phyloP scores from a whole-genome alignment of 2,888 invertebrate species.

The Agelastica alni region DNA sequence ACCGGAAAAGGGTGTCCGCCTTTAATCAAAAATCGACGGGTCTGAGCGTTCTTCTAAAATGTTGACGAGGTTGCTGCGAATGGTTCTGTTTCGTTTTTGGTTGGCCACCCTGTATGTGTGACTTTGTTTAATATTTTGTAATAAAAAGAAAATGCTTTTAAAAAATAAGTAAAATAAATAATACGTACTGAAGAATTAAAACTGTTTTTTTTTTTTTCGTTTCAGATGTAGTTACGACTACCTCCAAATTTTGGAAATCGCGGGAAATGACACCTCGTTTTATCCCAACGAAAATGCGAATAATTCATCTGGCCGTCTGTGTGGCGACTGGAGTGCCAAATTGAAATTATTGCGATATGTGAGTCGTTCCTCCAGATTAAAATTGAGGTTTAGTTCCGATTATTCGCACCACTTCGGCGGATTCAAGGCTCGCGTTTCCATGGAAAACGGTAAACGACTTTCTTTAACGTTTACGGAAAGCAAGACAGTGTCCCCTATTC shows the following conservation, averaged over 20 bases:
- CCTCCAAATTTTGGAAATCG: slow-evolving; percentile 66
- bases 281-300: slow-evolving; percentile 29
- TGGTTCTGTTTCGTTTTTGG: no score
- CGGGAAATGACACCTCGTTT: slow-evolving; percentile 47
- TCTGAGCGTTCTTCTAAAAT: no score
- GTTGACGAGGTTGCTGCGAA: no score
- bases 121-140: no score
- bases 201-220: neutral
- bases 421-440: slow-evolving; percentile 71
- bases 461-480: slow-evolving; percentile 5
- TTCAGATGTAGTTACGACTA: slow-evolving; percentile 80
- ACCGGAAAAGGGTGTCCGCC: no score
- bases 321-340: slow-evolving; percentile 81
- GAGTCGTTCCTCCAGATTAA: slow-evolving; percentile 64
- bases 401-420: slow-evolving; percentile 78
- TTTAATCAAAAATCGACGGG: no score
- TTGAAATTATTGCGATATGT: slow-evolving; percentile 73
- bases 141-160: no score
- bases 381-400: slow-evolving; percentile 75
- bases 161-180: no score
- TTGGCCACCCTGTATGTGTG: no score
- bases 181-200: no score
- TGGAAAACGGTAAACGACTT: slow-evolving; percentile 70
- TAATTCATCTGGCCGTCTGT: slow-evolving; percentile 57
- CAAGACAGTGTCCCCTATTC: no score